These are phyloP conservation scores for Blennius ocellaris DNA, from an alignment of 2,113 vertebrate genomes.

Conservation along the genomic window DNA sequence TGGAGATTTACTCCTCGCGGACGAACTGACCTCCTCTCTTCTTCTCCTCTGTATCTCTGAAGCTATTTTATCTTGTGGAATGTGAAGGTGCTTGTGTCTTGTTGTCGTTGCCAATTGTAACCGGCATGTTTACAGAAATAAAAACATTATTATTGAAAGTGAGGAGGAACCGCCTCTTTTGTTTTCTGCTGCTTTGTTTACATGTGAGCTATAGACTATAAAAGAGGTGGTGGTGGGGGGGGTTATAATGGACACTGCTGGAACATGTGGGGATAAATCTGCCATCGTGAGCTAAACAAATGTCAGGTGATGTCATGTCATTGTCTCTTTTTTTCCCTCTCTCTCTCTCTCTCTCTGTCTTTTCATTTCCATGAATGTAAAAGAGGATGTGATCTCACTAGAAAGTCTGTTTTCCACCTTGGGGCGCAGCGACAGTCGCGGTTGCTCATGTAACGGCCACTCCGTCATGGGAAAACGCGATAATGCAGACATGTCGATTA, in stretches of 20 bases:
- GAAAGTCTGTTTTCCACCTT: not conserved
- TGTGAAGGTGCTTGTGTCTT: slow-evolving; percentile 83
- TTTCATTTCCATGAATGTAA: slow-evolving; percentile 1
- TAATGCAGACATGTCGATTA: too few relatives aligned
- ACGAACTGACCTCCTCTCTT: slow-evolving; percentile 6
- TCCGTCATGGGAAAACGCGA: too few relatives aligned
- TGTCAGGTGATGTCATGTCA: slow-evolving; percentile 66
- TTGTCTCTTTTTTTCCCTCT: slow-evolving; percentile 34
- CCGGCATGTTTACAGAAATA: slow-evolving; percentile 72
- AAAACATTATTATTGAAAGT: slow-evolving; percentile 61
- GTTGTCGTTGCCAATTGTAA: slow-evolving; percentile 62
- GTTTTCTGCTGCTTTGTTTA: slow-evolving; percentile 57
- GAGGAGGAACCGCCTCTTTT: slow-evolving; percentile 9
- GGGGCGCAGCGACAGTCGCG: not conserved
- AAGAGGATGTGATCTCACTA: slow-evolving; percentile 35
- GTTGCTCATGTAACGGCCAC: too few relatives aligned
- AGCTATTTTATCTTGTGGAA: slow-evolving; percentile 68
- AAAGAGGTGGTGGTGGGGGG: slow-evolving; percentile 46
- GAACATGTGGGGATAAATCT: not conserved
- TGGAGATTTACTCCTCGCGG: slow-evolving; percentile 18
- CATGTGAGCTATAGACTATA: slow-evolving; percentile 35
- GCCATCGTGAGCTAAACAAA: slow-evolving; percentile 38
- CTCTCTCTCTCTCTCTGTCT: not conserved
- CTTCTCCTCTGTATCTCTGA: slow-evolving; percentile 55
- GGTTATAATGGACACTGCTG: slow-evolving; percentile 51